Conservation (phyloP, 2,888 invertebrate species). For the Platerodrilus igneus region DNA sequence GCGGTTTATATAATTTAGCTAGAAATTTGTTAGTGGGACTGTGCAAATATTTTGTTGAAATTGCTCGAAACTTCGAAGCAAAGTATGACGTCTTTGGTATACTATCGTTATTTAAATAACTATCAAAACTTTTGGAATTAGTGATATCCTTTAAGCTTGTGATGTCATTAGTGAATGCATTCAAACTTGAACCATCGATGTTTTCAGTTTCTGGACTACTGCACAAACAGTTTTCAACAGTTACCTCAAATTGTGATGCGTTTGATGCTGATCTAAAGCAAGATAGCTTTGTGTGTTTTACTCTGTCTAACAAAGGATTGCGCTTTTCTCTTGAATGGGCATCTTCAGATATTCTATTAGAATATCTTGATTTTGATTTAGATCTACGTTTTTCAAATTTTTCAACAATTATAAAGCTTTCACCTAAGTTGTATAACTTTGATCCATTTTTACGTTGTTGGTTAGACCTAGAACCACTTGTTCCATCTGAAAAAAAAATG, state of each 20-base stretch:
- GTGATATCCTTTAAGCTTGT: constrained; percentile 12
- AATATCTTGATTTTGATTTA: constrained; percentile 50
- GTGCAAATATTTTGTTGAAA: constrained; percentile 69
- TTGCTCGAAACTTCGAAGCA: constrained; percentile 65
- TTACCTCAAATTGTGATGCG: constrained; percentile 49
- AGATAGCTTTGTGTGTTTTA: constrained; percentile 65
- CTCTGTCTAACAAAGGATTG: constrained; percentile 65
- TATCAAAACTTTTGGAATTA: constrained; percentile 5
- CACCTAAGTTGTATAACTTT: constrained; percentile 63
- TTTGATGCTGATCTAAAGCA: constrained; percentile 61
- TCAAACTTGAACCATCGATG: constrained; percentile 7
- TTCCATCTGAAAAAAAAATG: constrained; percentile 53
- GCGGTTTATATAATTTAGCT: constrained; percentile 61
- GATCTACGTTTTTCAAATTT: constrained; percentile 53
- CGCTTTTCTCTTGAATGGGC: constrained; percentile 60
- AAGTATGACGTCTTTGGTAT: constrained; percentile 55
- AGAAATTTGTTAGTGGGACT: constrained; percentile 65
- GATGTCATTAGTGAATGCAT: background rate
- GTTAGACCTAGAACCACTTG: constrained; percentile 59
- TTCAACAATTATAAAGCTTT: constrained; percentile 57
- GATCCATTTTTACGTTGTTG: constrained; percentile 61
- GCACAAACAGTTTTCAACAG: too few species aligned
- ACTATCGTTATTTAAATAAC: constrained; percentile 31
- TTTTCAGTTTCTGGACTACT: constrained; percentile 28
- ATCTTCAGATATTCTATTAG: constrained; percentile 35